Percentiles rank a stretch among this genome's conserved stretches.
Conservation (phyloP, 64 coral and sea anemone genomes). For the Montipora cactus region DNA sequence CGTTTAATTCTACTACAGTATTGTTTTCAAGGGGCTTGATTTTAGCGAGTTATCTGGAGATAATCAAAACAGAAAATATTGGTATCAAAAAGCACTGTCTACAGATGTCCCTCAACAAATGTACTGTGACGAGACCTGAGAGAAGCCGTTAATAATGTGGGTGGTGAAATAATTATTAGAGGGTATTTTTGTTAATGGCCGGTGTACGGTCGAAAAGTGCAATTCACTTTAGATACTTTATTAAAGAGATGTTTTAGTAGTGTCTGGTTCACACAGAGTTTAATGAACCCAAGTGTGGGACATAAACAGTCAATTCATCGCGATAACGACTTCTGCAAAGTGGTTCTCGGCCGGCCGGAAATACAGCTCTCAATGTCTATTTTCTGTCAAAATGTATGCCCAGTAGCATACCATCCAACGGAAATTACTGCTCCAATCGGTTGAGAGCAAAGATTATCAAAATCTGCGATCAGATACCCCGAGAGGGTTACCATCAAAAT, state of each 20-base stretch:
- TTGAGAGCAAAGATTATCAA: neutral
- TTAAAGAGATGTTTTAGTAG: too few relatives aligned
- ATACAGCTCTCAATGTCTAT: neutral
- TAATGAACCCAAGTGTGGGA: too few relatives aligned
- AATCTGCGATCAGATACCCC: conserved; percentile 1
- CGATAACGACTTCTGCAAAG: neutral
- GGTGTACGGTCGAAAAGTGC: neutral
- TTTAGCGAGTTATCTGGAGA: neutral
- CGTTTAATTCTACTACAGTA: too few relatives aligned
- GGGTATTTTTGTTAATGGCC: neutral
- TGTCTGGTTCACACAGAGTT: too few relatives aligned
- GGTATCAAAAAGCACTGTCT: neutral
- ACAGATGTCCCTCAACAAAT: neutral
- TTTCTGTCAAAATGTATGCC: conserved; percentile 4
- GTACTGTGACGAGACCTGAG: neutral
- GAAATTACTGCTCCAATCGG: neutral
- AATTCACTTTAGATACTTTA: neutral
- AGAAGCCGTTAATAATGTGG: neutral
- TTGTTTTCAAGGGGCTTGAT: too few relatives aligned
- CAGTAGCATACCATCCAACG: neutral
- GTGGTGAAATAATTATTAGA: conserved; percentile 24
- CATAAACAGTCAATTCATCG: neutral
- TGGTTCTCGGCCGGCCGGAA: neutral
- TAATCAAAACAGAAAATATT: neutral
- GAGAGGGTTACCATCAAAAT: neutral